phyloP scores from a whole-genome alignment of 2,113 vertebrate genomes.

The Cyphomyrus plagiostoma region DNA sequence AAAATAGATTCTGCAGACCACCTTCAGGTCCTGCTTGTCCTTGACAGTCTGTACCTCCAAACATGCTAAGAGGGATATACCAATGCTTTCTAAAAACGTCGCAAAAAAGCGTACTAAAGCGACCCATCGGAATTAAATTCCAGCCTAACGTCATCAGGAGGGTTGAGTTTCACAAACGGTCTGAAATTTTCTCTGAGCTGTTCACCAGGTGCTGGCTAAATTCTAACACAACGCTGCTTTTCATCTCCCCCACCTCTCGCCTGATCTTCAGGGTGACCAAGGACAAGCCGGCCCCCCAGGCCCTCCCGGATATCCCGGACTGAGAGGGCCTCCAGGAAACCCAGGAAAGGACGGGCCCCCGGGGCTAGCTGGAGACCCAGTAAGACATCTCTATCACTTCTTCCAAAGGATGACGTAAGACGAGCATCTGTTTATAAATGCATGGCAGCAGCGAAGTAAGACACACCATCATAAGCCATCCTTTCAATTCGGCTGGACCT shows the following conservation, averaged over 20 bases:
- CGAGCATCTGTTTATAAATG: neutral
- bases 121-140: neutral
- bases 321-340: conserved; percentile 71
- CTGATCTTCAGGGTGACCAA: conserved; percentile 63
- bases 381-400: conserved; percentile 47
- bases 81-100: neutral
- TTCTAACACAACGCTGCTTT: neutral
- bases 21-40: neutral
- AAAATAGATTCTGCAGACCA: neutral
- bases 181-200: conserved; percentile 59
- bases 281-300: conserved; percentile 72
- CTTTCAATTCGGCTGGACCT: neutral
- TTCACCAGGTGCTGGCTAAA: neutral
- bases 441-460: neutral
- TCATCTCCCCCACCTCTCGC: neutral
- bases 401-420: neutral
- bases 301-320: conserved; percentile 66
- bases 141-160: neutral
- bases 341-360: conserved; percentile 72
- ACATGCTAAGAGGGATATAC: neutral
- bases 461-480: neutral
- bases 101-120: neutral
- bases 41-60: neutral
- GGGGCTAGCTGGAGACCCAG: conserved; percentile 62
- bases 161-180: conserved; percentile 43